Evolutionary conservation across 2,113 vertebrate species (phyloP).

Genomic region (Pontoporia blainvillei): DNA sequence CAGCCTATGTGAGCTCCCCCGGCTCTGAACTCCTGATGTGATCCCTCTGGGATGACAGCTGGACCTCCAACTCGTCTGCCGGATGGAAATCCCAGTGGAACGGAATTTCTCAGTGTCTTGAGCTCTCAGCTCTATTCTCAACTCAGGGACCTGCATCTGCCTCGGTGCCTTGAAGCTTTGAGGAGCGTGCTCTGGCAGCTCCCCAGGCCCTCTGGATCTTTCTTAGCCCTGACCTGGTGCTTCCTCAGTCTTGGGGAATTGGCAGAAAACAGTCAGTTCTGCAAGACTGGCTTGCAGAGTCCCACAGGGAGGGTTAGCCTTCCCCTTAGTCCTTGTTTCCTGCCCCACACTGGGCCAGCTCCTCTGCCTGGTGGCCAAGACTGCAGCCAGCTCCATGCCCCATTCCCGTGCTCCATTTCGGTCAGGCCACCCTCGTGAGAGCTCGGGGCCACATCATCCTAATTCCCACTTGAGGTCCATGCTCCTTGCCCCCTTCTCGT

Average conservation of each 20-base stretch:
- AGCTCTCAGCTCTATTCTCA: not conserved
- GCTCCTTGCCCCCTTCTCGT: not conserved
- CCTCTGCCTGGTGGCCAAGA: not conserved
- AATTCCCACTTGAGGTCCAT: no score
- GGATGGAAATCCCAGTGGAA: not conserved
- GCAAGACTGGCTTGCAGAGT: not conserved
- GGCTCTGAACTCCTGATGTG: not conserved
- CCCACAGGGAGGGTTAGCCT: not conserved
- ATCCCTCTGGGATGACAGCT: not conserved
- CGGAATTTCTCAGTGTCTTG: not conserved
- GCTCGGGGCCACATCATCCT: accelerated
- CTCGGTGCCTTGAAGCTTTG: not conserved
- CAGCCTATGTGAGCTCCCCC: not conserved
- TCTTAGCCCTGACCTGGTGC: not conserved
- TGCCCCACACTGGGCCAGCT: not conserved
- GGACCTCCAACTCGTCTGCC: not conserved
- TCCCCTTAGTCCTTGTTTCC: not conserved
- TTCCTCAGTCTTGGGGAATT: not conserved
- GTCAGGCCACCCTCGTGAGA: no score
- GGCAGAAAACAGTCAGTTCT: not conserved
- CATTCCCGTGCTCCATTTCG: not conserved
- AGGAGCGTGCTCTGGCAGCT: not conserved
- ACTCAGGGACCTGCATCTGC: not conserved
- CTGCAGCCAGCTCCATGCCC: not conserved
- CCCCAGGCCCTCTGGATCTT: not conserved